Percentiles rank a stretch among this genome's conserved stretches.
Evolutionary conservation across 2,888 invertebrate genomes (phyloP).

Genomic region (Litoditis marina): DNA sequence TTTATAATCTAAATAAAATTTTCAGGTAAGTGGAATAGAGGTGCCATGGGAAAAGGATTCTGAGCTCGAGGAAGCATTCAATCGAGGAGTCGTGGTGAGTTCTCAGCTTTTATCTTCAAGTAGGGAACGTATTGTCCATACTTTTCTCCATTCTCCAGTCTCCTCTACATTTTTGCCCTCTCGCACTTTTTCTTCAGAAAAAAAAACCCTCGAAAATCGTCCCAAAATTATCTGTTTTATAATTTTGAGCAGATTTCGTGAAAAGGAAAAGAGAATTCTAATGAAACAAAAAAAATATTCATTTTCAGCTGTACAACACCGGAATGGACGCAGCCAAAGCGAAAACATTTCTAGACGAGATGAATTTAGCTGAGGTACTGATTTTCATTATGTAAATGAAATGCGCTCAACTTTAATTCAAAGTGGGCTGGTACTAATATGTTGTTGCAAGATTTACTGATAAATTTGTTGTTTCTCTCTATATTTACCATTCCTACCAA

Average conservation of each 20-base stretch:
- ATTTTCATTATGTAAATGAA: not conserved
- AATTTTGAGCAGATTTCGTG: not conserved
- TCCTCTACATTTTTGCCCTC: too few species aligned
- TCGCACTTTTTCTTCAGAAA: too few species aligned
- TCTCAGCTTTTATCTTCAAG: not conserved
- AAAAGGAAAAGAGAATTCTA: not conserved
- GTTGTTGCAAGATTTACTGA: too few species aligned
- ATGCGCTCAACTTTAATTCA: too few species aligned
- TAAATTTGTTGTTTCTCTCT: too few species aligned
- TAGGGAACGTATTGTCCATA: too few species aligned
- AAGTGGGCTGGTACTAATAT: too few species aligned
- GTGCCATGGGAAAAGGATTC: slow-evolving; percentile 19
- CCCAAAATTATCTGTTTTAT: too few species aligned
- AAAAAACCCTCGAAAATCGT: too few species aligned
- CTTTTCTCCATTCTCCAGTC: too few species aligned
- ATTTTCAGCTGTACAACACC: slow-evolving; percentile 31
- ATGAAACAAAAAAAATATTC: not conserved
- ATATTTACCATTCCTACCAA: not conserved
- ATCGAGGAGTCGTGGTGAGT: slow-evolving; percentile 26
- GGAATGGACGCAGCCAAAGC: slow-evolving; percentile 6
- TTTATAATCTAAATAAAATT: too few species aligned
- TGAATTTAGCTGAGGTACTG: not conserved
- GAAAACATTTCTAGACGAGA: not conserved
- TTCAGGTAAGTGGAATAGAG: slow-evolving; percentile 1
- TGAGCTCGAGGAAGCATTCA: slow-evolving; percentile 12